Evolutionary conservation across 1,140 invertebrate genomes (phyloP).

Genomic region (Phocides pigmalion): DNA sequence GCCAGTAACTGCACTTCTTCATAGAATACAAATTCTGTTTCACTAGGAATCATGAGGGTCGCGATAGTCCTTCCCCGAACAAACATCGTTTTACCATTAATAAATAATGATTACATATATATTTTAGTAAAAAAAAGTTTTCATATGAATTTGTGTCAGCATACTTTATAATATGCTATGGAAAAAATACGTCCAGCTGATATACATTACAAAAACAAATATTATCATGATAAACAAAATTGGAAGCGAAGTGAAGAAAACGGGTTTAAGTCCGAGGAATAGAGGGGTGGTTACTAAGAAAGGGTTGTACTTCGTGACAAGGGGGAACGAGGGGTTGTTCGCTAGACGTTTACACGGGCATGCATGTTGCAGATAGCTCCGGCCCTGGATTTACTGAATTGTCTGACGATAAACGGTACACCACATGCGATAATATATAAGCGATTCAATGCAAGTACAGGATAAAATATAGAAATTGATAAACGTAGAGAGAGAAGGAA

Average conservation of each 20-base stretch:
- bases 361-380: slow-evolving; percentile 16
- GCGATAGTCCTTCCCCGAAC: no score
- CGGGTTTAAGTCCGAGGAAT: background rate
- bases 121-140: no score
- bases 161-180: no score
- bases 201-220: background rate
- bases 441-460: background rate
- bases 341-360: slow-evolving; percentile 63
- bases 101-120: no score
- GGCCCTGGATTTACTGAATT: slow-evolving; percentile 2
- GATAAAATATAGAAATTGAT: no score
- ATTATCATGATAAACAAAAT: background rate
- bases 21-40: no score
- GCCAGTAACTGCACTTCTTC: no score
- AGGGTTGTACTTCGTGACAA: slow-evolving; percentile 68
- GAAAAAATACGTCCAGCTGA: no score
- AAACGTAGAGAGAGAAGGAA: no score
- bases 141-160: no score
- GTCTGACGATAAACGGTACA: background rate
- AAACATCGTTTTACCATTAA: no score
- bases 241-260: background rate
- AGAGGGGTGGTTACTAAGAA: slow-evolving; percentile 58
- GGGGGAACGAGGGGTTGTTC: slow-evolving; percentile 58
- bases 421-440: background rate
- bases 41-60: no score